Conservation (phyloP, 2,113 vertebrate genomes). For the Holacanthus passer region DNA sequence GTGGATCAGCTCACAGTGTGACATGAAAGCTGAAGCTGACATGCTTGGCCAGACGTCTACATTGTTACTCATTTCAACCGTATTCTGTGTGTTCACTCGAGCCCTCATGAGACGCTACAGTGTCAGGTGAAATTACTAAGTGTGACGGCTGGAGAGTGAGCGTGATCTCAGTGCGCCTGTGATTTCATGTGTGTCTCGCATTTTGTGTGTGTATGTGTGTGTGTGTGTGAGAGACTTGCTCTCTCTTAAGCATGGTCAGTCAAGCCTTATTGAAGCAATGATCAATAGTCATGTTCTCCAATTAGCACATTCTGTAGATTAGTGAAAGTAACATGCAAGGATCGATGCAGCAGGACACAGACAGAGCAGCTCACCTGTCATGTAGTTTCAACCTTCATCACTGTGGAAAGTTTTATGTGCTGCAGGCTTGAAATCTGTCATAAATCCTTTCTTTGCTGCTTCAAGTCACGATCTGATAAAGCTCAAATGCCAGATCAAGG, state of each 20-base stretch:
- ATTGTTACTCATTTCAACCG: constrained; percentile 30
- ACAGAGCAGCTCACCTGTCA: not conserved
- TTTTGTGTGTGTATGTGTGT: not conserved
- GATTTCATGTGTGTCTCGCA: not conserved
- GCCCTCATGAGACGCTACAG: constrained; percentile 1
- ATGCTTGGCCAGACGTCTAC: constrained; percentile 11
- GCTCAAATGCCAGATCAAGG: constrained; percentile 29
- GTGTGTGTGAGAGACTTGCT: not conserved
- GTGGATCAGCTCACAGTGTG: constrained; percentile 19
- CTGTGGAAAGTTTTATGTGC: constrained; percentile 14
- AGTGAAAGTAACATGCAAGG: constrained; percentile 14
- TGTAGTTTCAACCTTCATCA: not conserved
- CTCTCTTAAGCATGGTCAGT: constrained; percentile 13
- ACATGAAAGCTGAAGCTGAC: not conserved
- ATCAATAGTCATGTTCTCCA: constrained; percentile 61
- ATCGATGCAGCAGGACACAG: constrained; percentile 22
- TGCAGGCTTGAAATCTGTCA: constrained; percentile 1
- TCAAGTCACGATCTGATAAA: constrained; percentile 17
- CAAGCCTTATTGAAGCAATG: constrained; percentile 30
- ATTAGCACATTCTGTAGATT: constrained; percentile 44
- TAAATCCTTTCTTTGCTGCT: constrained; percentile 9
- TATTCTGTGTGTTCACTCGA: constrained; percentile 13
- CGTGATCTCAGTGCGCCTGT: not conserved
- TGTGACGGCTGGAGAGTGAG: not conserved
- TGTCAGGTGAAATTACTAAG: not conserved